phyloP scores from a whole-genome alignment of 2,113 vertebrate species.

The Colossoma macropomum region DNA sequence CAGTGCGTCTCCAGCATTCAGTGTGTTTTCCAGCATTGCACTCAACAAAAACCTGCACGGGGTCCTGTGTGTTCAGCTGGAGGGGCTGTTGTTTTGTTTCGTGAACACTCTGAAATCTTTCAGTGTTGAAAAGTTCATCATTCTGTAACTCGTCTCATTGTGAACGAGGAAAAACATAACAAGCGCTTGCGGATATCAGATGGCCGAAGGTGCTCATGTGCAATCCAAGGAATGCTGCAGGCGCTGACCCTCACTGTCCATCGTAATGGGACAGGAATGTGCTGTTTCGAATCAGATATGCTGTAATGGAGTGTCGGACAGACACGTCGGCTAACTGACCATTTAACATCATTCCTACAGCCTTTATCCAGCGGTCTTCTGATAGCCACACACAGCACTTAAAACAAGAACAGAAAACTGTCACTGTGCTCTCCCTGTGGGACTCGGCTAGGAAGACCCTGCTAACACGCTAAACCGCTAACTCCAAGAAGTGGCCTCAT shows the following conservation, averaged over 20 bases:
- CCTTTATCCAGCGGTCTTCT: not conserved
- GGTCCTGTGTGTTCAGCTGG: no score
- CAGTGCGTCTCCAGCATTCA: no score
- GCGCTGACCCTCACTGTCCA: conserved; percentile 9
- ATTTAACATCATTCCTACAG: not conserved
- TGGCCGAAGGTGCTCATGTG: conserved; percentile 42
- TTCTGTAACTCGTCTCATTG: not conserved
- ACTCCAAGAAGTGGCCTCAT: conserved; percentile 32
- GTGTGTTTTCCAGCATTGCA: no score
- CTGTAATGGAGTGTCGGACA: not conserved
- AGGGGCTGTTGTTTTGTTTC: no score
- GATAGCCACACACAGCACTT: no score
- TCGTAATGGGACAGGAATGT: conserved; percentile 40
- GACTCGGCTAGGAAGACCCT: conserved; percentile 22
- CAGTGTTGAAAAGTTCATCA: no score
- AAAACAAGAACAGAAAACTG: conserved; percentile 25
- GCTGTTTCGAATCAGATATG: conserved; percentile 43
- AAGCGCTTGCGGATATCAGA: conserved; percentile 8
- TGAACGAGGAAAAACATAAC: conserved; percentile 27
- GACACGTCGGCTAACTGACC: not conserved
- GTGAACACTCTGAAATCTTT: no score
- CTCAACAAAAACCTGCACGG: no score
- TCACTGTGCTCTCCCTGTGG: not conserved
- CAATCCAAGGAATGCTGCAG: conserved; percentile 44
- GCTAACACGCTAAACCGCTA: conserved; percentile 39